A percentile compares a stretch with the other conserved stretches of the same genome.
Conservation (phyloP, 2,888 invertebrate species). For the Malachius bipustulatus region DNA sequence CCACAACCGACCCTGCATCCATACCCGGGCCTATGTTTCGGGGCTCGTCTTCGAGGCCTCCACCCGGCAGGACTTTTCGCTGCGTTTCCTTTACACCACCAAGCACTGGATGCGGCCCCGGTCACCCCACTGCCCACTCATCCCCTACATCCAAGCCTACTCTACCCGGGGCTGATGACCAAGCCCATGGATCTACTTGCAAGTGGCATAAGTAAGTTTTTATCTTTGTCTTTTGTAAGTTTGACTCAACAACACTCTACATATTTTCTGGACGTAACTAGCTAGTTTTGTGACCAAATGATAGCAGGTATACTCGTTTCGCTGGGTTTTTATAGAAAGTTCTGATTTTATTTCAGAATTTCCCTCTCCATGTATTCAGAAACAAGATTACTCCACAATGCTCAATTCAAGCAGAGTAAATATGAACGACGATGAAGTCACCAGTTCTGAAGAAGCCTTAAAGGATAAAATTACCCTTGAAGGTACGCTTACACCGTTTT, state of each 20-base stretch:
- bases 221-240: too few species aligned
- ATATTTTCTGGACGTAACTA: too few species aligned
- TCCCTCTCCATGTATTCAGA: slow-evolving; percentile 19
- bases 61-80: slow-evolving; percentile 28
- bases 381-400: slow-evolving; percentile 8
- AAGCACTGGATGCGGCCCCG: slow-evolving; percentile 22
- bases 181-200: neutral
- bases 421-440: slow-evolving; percentile 63
- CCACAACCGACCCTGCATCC: slow-evolving; percentile 32
- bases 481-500: slow-evolving; percentile 16
- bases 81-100: slow-evolving; percentile 29
- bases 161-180: slow-evolving; percentile 31
- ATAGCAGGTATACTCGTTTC: too few species aligned
- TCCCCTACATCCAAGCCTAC: slow-evolving; percentile 32
- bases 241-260: too few species aligned
- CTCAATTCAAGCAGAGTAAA: too few species aligned
- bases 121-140: slow-evolving; percentile 21
- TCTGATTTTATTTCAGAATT: slow-evolving; percentile 16
- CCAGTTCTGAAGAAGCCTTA: slow-evolving; percentile 59
- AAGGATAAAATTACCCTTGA: slow-evolving; percentile 22
- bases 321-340: too few species aligned
- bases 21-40: slow-evolving; percentile 28
- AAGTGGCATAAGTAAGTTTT: too few species aligned
- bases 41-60: slow-evolving; percentile 27
- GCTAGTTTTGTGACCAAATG: too few species aligned